Base-by-base conservation (phyloP, 2,888 invertebrate species). In the Choristoneura rosaceana region DNA sequence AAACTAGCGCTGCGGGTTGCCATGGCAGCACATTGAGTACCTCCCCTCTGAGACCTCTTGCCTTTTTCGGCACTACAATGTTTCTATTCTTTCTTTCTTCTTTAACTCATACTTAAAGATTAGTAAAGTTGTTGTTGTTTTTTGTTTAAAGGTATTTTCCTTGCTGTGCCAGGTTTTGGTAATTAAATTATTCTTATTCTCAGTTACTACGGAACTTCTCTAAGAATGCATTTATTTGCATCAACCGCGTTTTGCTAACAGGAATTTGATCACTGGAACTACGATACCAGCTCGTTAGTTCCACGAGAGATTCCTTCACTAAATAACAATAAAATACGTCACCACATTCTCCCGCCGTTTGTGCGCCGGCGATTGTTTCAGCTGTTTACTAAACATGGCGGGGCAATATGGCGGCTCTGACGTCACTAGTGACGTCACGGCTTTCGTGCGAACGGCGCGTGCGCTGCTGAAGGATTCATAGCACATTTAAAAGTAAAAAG, bases 301-400 rank as follows among this genome's bases (percentile, higher is more conserved):
- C 25, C 5, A 9, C 25, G 61, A 71, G 33, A 71, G 55, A 62
- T 71, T 45, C 66, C 66, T 12, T 3, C 43, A 55, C 38, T 55
- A 50, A 55, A 50, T 41, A 47, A 25, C 58, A 68, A 68, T 71
- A 69, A 74, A 66, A 55, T 69, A 75, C 77, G 76, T 82, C 84
- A 82, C 76, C 76, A 78, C 80, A 84, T 85, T 82, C 78, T 82
- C 81, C 76, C 74, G 52, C 86, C 90, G 84, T 91, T 89, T 88
- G 80, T 86, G 76, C 71, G 82, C 83, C 82, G 78, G 78, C 82
- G 76, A 90, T 91, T 90, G 90, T 90, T 79, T 82, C 77, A 75
- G 73, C 75, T 88, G 81, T 90, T 91, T 88, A 84, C 82, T 76
- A 89, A 90, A 91, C 84, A 90, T 73, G 55, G 83, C 86, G 84